Evolutionary conservation across 2,888 invertebrate genomes (phyloP), one percentile per base, ranked within the genome.

Genomic region (Cyclophora punctaria): DNA sequence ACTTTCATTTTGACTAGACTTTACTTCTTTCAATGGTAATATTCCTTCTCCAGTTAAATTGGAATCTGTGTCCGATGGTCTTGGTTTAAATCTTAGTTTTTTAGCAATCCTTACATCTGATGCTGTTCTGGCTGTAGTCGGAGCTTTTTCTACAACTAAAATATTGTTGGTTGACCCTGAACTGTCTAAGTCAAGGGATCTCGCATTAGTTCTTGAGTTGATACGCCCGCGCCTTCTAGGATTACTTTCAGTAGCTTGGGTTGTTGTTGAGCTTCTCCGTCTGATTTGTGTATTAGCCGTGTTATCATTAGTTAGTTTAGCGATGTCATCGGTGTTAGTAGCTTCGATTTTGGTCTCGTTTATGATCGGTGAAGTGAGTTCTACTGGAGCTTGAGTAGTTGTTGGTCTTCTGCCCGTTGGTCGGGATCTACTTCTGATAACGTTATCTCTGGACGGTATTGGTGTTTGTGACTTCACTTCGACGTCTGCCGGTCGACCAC

Each of bases 21-120:
- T 77, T 48, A 77, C 71, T 71, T 79, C 80, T 58, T 77, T 78
- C 5, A 68, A 63, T 52, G 68, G 56, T 57, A 64, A 62, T 41
- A 83, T 67, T 53, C 81, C 83, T 66, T 80, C 77, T 4, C 79
- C 81, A 20, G 86, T 83, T 66, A 84, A 64, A 65, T 88, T 88
- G 3, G 83, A 73, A 51, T 87, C 86, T 6, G 77, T 80, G 63
- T 87, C 87, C 5, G 75, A 66, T 46, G 69, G 64, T 48, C 83
- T 69, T 35, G 79, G 69, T 60, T 74, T 79, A 52, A 81, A 85
- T 61, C 78, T 78, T 44, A 88, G 62, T 69, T 85, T 87, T 48
- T 79, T 75, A 34, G 80, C 64, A 51, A 68, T 77, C 61, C 78
- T 77, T 46, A 76, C 56, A 53, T 86, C 83, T 48, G 62, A 67